Evolutionary conservation across 2,888 invertebrate genomes (phyloP), one percentile per base, ranked within the genome.

Genomic region (Alsophila aescularia): DNA sequence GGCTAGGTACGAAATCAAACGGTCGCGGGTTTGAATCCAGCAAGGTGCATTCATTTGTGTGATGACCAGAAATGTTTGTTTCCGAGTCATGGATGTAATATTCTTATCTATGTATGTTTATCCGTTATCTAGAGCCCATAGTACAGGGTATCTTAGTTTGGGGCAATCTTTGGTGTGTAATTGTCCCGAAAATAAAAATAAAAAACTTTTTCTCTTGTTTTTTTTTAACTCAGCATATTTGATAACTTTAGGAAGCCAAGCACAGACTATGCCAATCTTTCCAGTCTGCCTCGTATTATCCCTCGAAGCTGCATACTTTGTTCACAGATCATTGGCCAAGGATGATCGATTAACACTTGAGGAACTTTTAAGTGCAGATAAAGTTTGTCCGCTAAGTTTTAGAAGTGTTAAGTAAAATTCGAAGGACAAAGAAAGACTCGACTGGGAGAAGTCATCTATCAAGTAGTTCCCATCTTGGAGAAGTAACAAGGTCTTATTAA

Each of bases 341-440:
- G 72, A 81, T 85, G 85, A 87, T 87, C 83, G 86, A 86, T 87
- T 81, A 85, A 79, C 75, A 79, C 79, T 84, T 74, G 73, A 72
- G 77, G 77, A 74, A 65, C 50, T 63, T 81, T 79, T 75, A 77
- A 84, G 81, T 81, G 77, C 73, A 76, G 71, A 67, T 72, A 74
- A 84, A 86, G 79, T 86, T 88, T 73, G 79, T 76, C 77, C 73
- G 75, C 61, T 72, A 71, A 76, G 79, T 80, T 75, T 32, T 71
- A 72, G 75, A 74, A 75, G 70, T 74, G 76, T 76, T 84, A 81
- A 85, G 83, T 85, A 84, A 86, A 86, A 85, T 82, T 85, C 67
- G 43, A 61, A 61, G 69, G 67, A 70, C 62, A 60, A 62, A 64
- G 73, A 77, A 83, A 81, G 77, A 79, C 73, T 75, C 73, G 65